Conservation (phyloP, 2,113 vertebrate species). For the Chaetura pelagica region DNA sequence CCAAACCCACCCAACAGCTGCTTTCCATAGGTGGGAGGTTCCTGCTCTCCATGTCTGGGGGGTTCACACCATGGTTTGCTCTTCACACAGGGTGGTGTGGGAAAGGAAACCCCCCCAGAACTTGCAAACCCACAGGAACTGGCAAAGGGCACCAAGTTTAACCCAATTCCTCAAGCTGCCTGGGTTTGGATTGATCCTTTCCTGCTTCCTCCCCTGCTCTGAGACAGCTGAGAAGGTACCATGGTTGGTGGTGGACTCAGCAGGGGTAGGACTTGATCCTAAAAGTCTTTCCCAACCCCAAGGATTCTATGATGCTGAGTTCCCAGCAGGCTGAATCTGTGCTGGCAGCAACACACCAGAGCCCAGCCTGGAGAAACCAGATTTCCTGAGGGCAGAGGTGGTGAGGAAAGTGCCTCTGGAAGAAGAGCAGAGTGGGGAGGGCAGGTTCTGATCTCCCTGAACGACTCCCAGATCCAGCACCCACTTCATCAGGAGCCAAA, state of each 20-base stretch:
- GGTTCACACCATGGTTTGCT: fast-evolving
- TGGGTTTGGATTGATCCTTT: not conserved
- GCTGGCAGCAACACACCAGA: not conserved
- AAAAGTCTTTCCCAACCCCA: too few relatives aligned
- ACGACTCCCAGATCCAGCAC: not conserved
- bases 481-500: not conserved
- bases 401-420: not conserved
- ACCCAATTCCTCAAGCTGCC: not conserved
- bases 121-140: not conserved
- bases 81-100: not conserved
- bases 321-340: not conserved
- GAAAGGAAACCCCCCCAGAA: fast-evolving
- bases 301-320: too few relatives aligned
- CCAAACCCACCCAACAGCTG: not conserved
- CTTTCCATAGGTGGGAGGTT: too few relatives aligned
- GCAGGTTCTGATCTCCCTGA: not conserved
- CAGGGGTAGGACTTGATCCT: too few relatives aligned
- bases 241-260: too few relatives aligned
- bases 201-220: not conserved
- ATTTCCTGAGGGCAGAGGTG: not conserved
- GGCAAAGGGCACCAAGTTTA: not conserved
- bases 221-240: fast-evolving
- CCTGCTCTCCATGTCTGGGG: not conserved
- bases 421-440: not conserved
- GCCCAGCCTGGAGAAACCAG: not conserved